phyloP scores from a whole-genome alignment of 53 echinoderm and acorn worm genomes.

The Holothuria scabra region DNA sequence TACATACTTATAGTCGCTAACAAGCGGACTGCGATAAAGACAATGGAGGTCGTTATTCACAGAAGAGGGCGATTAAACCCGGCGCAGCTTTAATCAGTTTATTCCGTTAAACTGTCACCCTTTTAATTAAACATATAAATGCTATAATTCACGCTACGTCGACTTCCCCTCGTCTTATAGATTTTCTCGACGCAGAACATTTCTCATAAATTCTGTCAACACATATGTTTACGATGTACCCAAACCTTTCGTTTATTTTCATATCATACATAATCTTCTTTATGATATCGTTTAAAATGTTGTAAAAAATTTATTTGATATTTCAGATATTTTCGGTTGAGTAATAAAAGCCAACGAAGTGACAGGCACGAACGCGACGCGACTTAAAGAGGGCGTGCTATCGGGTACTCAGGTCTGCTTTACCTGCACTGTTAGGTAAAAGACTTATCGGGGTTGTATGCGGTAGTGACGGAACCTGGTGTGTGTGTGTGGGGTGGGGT shows the following conservation, averaged over 20 bases:
- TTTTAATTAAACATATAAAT: conserved; percentile 44
- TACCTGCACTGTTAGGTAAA: too few species aligned
- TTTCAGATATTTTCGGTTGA: conserved; percentile 42
- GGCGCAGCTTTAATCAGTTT: conserved; percentile 31
- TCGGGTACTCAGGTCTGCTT: too few species aligned
- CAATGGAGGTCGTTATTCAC: conserved; percentile 12
- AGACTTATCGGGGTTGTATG: too few species aligned
- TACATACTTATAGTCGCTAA: conserved; percentile 28
- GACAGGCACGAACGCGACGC: conserved; percentile 12
- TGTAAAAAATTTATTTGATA: conserved; percentile 46
- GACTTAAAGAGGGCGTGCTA: too few species aligned
- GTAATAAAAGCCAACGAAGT: conserved; percentile 34
- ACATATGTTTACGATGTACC: conserved; percentile 40
- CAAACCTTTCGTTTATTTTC: conserved; percentile 33
- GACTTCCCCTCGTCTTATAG: not conserved
- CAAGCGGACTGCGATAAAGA: conserved; percentile 12
- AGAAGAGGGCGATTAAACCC: not conserved
- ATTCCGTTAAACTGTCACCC: conserved; percentile 42
- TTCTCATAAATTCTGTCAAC: conserved; percentile 43
- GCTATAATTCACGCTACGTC: conserved; percentile 33
- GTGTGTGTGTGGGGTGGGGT: too few species aligned
- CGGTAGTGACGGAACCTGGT: too few species aligned
- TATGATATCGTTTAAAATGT: conserved; percentile 46
- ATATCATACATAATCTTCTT: conserved; percentile 42
- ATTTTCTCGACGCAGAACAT: conserved; percentile 16